Conservation (phyloP, 2,888 invertebrate species). For the Drosophila testacea region DNA sequence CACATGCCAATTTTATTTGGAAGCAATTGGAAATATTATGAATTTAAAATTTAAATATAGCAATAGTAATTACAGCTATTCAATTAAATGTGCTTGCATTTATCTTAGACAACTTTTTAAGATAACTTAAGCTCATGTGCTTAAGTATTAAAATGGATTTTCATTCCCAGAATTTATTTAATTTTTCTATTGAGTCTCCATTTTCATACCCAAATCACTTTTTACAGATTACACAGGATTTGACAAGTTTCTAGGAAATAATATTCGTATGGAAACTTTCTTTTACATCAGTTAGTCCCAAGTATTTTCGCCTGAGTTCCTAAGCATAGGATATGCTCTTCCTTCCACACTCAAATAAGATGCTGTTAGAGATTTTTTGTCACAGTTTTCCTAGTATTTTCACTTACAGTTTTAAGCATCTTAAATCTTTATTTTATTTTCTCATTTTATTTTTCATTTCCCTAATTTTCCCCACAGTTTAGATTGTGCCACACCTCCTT, state of each 20-base stretch:
- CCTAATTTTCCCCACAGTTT: constrained; percentile 5
- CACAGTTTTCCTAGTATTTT: constrained; percentile 3
- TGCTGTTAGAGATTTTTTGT: neutral
- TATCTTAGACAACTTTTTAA: too few species aligned
- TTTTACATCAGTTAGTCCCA: neutral
- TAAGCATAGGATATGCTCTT: neutral
- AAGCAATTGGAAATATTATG: too few species aligned
- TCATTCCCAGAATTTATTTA: neutral
- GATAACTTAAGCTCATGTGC: too few species aligned
- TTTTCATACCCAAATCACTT: neutral
- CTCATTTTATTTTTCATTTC: neutral
- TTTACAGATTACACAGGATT: neutral
- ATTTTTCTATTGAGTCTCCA: neutral
- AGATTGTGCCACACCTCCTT: too few species aligned
- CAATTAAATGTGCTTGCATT: too few species aligned
- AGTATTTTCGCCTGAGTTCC: neutral
- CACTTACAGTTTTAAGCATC: constrained; percentile 6
- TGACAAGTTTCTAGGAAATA: neutral
- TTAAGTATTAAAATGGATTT: neutral
- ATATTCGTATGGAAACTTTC: neutral
- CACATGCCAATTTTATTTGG: too few species aligned
- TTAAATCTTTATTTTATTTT: constrained; percentile 4
- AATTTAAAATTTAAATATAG: too few species aligned
- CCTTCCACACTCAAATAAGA: neutral
- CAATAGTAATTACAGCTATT: too few species aligned